Conservation (phyloP, 2,888 invertebrate species). For the Silvanus unidentatus region DNA sequence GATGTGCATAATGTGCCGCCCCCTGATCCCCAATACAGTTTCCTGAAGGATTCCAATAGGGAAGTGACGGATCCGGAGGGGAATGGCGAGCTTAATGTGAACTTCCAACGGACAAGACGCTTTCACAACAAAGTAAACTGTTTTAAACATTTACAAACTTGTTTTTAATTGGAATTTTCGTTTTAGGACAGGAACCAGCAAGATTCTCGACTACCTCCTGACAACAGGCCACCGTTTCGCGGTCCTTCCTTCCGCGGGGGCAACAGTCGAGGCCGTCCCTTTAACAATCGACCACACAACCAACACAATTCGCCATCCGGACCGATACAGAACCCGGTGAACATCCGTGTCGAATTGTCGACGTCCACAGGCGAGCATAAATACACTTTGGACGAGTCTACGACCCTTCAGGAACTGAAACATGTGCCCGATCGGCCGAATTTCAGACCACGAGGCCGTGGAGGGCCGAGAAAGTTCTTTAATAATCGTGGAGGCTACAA, state of each 20-base stretch:
- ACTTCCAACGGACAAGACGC: background rate
- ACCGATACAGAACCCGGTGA: slow-evolving; percentile 18
- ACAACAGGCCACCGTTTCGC: too few relatives aligned
- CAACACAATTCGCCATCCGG: background rate
- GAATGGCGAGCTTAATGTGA: too few relatives aligned
- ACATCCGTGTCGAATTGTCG: slow-evolving; percentile 33
- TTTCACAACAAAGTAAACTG: background rate
- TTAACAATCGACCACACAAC: too few relatives aligned
- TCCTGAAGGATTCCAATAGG: slow-evolving; percentile 32
- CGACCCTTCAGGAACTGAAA: slow-evolving; percentile 11
- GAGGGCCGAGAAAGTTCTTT: slow-evolving; percentile 9
- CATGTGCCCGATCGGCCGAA: slow-evolving; percentile 3
- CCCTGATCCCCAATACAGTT: slow-evolving; percentile 34
- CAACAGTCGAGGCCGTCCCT: too few relatives aligned
- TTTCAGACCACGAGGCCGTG: slow-evolving; percentile 5
- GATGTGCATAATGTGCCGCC: slow-evolving; percentile 21
- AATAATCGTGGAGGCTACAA: slow-evolving; percentile 5
- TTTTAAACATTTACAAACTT: too few relatives aligned
- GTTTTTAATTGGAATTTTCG: too few relatives aligned
- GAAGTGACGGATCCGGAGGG: slow-evolving; percentile 11
- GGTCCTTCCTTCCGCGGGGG: too few relatives aligned
- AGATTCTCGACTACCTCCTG: too few relatives aligned
- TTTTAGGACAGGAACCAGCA: too few relatives aligned
- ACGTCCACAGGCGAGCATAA: slow-evolving; percentile 32
- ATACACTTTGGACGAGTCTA: slow-evolving; percentile 28